Evolutionary conservation across 1,140 invertebrate genomes (phyloP), one percentile per base, ranked within the genome.

Genomic region (Zaprionus gabonicus): DNA sequence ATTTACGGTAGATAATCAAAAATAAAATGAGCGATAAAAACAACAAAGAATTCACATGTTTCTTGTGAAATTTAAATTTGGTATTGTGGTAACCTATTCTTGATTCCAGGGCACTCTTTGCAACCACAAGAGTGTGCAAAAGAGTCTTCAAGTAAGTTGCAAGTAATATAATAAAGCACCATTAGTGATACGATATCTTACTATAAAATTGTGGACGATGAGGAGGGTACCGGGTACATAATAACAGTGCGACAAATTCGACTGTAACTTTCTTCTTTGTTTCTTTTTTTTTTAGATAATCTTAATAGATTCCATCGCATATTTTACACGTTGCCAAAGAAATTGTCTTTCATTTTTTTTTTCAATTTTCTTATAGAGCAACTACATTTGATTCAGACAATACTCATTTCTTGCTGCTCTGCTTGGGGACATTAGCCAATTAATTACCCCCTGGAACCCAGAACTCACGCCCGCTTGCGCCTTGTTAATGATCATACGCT

Each of bases 1-100:
- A 90, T 85, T 90, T 88, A 90, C 82, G 79, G 85, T 90, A 90
- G 85, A 90, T 90, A 90, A 90, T 90, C 85, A 88, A 90, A 90
- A 90, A 85, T 90, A 87, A 86, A 84, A 81, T 58, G 56, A 75
- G 23, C 44, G 17, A 75, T 53, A 49, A n/a, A 69, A 76, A 58
- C 20, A 20, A 17, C 15, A 36, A 17, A 25, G n/a, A 9, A 7
- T 12, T 41, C 6, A n/a, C 13, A 10, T 13, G 7, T 71, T 65
- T 84, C 4, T 41, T 34, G 31, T 34, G 9, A 34, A 10, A 34
- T 34, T 34, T 10, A 10, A 34, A 10, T 10, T 34, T 34, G 31
- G 9, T 10, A 34, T 10, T 31, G 9, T 31, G 31, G 1, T 10
- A 31, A 10, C 9, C 9, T 1, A 0, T 34, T 34, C 9, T 10